These are phyloP conservation scores for Gibbula magus DNA, from an alignment of 2,888 invertebrate genomes.

Conservation along the genomic window DNA sequence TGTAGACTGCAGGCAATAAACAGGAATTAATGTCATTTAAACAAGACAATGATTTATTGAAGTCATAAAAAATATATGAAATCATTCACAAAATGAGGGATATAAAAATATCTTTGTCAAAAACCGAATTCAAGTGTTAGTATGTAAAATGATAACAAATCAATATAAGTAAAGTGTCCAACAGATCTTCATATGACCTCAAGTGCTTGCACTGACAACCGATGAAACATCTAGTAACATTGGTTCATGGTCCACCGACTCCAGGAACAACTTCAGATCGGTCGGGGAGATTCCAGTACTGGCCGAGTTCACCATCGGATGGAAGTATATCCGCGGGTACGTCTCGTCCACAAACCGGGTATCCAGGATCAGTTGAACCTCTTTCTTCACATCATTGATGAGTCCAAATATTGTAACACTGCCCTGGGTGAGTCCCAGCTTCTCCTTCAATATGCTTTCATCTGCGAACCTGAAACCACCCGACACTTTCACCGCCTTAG, in stretches of 20 bases:
- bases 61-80: too few relatives aligned
- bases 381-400: slow-evolving; percentile 67
- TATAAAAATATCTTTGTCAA: too few relatives aligned
- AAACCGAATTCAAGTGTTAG: too few relatives aligned
- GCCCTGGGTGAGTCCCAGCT: slow-evolving; percentile 72
- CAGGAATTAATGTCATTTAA: too few relatives aligned
- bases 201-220: too few relatives aligned
- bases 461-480: slow-evolving; percentile 74
- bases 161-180: too few relatives aligned
- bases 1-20: too few relatives aligned
- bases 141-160: too few relatives aligned
- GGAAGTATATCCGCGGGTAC: slow-evolving; percentile 64
- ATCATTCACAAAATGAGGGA: too few relatives aligned
- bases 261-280: slow-evolving; percentile 61
- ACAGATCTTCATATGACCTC: too few relatives aligned
- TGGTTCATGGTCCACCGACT: slow-evolving; percentile 57
- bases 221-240: slow-evolving; percentile 38
- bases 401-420: slow-evolving; percentile 73
- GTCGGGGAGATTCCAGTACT: slow-evolving; percentile 55
- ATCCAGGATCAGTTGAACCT: slow-evolving; percentile 69
- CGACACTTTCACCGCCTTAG: slow-evolving; percentile 65
- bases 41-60: too few relatives aligned
- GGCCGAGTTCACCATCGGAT: slow-evolving; percentile 72
- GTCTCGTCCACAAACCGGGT: slow-evolving; percentile 58
- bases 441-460: slow-evolving; percentile 64